Base-by-base conservation (phyloP, 2,113 vertebrate genomes). In the Loxodonta africana region DNA sequence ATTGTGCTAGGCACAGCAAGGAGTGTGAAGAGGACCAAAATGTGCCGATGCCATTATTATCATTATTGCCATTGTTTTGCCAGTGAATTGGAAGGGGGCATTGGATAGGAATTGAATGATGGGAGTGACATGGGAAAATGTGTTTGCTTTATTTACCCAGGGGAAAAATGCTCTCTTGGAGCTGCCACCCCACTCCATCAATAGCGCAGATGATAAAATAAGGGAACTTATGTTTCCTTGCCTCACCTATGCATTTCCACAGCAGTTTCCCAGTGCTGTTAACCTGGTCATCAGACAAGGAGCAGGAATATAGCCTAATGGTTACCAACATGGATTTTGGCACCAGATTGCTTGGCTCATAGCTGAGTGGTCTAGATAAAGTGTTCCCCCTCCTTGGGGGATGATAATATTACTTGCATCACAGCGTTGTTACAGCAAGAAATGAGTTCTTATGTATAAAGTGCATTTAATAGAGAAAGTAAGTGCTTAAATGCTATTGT, bases 141-240 rank as follows among this genome's bases (percentile, higher is more conserved):
- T 21, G 25, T 30, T 33, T 28, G 65, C 44, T 77, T 76, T 74
- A 30, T 85, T 37, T 77, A 30, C 30, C 30, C 37, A 25, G 25
- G 6, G 21, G 46, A 67, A 81, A 71, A 44, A 46, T 17, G 48
- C 11, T 20, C 41, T 73, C 9, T 41, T 78, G 37, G 57, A 21
- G 78, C 10, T 46, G 8, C 33, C 44, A 41, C 5, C 8, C 0
- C 18, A 0, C 8, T 11, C 10, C n/a, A 17, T 4, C 1, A 23
- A 26, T 12, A 67, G 51, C 26, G 1, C 8, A 15, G 0, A n/a
- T 51, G 53, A 51, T 26, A 4, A 5, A 48, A 21, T 18, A 41
- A 78, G 8, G 10, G 82, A 85, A 53, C 30, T 69, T 37, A n/a
- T 20, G 8, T 81, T 14, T 76, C 23, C 48, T 83, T 80, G 62